phyloP scores from a whole-genome alignment of 2,797 vertebrate genomes.

The Paguma larvata region DNA sequence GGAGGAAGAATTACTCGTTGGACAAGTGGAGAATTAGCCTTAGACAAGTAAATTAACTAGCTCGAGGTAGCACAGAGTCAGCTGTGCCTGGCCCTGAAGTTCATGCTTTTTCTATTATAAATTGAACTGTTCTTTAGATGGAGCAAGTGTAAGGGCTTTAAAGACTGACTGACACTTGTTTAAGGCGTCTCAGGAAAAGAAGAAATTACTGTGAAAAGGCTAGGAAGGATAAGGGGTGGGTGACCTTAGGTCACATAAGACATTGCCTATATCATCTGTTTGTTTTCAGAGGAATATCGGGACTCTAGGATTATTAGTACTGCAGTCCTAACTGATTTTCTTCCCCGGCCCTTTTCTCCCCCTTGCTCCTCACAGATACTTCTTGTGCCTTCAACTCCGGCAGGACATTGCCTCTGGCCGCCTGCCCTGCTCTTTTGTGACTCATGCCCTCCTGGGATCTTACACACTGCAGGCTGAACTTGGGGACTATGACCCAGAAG shows the following conservation, averaged over 20 bases:
- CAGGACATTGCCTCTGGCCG: slow-evolving; percentile 95
- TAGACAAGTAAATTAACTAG: not conserved
- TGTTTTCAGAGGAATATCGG: not conserved
- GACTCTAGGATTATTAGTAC: not conserved
- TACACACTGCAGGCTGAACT: slow-evolving; percentile 97
- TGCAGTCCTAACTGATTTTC: not conserved
- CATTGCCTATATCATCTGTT: not conserved
- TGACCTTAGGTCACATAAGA: not conserved
- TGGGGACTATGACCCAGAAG: slow-evolving; percentile 95
- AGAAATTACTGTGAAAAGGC: not conserved
- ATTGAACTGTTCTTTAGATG: not conserved
- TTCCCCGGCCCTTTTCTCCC: not conserved
- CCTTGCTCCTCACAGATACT: slow-evolving; percentile 91
- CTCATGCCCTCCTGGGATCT: slow-evolving; percentile 96
- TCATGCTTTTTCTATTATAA: not conserved
- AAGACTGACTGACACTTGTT: not conserved
- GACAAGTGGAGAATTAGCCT: not conserved
- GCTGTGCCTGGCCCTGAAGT: not conserved
- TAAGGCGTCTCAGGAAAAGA: not conserved
- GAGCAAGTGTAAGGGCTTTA: not conserved
- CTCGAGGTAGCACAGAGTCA: not conserved
- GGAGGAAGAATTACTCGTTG: not conserved
- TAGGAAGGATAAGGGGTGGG: not conserved
- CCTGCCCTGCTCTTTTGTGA: slow-evolving; percentile 98
- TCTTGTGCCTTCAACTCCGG: slow-evolving; percentile 98